phyloP scores from a whole-genome alignment of 2,797 vertebrate genomes.

The Galagoides demidoff region DNA sequence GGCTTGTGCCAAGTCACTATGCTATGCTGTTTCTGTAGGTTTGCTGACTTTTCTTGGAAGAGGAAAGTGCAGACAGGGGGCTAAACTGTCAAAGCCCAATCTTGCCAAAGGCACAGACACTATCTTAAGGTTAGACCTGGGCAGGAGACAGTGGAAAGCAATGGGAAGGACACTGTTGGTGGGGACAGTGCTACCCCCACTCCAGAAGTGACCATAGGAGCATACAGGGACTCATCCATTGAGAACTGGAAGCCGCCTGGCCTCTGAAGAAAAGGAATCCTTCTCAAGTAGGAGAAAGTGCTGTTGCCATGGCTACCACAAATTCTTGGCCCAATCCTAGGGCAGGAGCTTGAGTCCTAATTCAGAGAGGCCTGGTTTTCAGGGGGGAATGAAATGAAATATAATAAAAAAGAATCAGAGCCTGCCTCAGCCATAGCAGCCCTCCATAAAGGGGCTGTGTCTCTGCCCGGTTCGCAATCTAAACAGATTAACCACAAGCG shows the following conservation, averaged over 20 bases:
- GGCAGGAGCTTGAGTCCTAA: constrained; percentile 36
- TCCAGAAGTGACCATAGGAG: neutral
- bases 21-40: neutral
- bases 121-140: neutral
- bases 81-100: neutral
- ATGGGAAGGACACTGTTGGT: neutral
- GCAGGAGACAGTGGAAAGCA: neutral
- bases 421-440: neutral
- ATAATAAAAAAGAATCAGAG: constrained; percentile 40
- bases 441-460: constrained; percentile 71
- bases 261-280: constrained; percentile 42
- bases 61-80: neutral
- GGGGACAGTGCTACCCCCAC: neutral
- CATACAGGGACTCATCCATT: neutral
- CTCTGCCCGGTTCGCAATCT: neutral
- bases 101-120: neutral
- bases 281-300: constrained; percentile 35
- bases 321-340: constrained; percentile 48
- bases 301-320: constrained; percentile 60
- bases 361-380: constrained; percentile 51
- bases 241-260: neutral
- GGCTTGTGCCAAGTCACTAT: neutral
- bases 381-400: neutral
- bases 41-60: neutral
- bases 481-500: constrained; percentile 59